Conservation (phyloP, 2,797 vertebrate genomes). For the Tinamus major region DNA sequence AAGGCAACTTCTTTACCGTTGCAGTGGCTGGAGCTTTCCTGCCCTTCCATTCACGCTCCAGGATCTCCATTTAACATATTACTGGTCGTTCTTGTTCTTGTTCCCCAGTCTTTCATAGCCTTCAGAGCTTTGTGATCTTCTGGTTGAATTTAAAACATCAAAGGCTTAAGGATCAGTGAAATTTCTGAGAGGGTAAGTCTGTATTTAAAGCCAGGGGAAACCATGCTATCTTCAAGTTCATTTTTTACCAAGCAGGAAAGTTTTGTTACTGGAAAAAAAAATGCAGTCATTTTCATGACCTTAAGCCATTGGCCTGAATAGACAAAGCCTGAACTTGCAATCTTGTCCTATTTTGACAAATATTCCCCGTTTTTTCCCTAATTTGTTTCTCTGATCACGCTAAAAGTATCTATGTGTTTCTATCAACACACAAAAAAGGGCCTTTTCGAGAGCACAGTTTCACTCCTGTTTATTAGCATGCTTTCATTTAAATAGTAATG, state of each 20-base stretch:
- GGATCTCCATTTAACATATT: background rate
- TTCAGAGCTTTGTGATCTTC: background rate
- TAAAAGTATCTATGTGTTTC: background rate
- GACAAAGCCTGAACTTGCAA: background rate
- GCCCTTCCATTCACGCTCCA: background rate
- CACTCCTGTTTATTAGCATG: background rate
- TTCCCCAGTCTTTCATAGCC: background rate
- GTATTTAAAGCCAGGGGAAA: background rate
- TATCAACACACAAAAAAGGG: background rate
- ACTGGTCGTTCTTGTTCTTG: background rate
- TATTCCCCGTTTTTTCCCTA: background rate
- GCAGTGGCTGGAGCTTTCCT: background rate
- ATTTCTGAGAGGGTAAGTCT: background rate
- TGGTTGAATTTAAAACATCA: background rate
- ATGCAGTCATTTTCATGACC: background rate
- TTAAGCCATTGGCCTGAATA: background rate
- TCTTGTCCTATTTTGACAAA: background rate
- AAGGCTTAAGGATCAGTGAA: background rate
- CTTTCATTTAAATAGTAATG: background rate
- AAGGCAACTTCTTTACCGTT: background rate
- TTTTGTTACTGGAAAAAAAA: background rate
- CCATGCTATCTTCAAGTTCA: background rate
- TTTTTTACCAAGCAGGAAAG: background rate
- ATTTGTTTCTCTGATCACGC: background rate
- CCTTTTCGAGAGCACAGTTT: background rate